Evolutionary conservation across 2,888 invertebrate species (phyloP).

Genomic region (Dermolepida albohirtum): DNA sequence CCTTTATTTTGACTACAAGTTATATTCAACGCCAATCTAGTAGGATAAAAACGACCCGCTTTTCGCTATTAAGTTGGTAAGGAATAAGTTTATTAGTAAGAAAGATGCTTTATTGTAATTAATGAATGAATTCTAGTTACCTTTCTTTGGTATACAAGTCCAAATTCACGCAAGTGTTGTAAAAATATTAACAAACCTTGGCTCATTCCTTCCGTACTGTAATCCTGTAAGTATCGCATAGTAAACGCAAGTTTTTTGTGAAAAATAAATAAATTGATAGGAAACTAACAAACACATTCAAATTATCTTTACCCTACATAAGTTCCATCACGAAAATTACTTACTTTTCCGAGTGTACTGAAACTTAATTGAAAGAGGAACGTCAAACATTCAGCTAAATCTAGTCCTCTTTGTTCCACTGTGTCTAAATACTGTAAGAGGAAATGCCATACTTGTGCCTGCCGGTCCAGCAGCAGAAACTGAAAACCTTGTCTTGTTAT

Average conservation of each 20-base stretch:
- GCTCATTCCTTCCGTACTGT: slow-evolving; percentile 95
- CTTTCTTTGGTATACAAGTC: slow-evolving; percentile 96
- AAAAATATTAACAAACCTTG: slow-evolving; percentile 88
- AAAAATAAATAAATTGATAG: too few relatives aligned
- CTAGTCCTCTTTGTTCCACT: slow-evolving; percentile 86
- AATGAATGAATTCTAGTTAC: slow-evolving; percentile 63
- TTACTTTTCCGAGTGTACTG: slow-evolving; percentile 89
- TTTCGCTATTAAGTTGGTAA: slow-evolving; percentile 72
- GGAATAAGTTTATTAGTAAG: background rate
- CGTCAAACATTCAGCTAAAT: slow-evolving; percentile 91
- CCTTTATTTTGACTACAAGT: slow-evolving; percentile 68
- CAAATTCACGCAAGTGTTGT: slow-evolving; percentile 96
- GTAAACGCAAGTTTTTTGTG: background rate
- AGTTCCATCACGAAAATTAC: slow-evolving; percentile 39
- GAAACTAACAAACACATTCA: too few relatives aligned
- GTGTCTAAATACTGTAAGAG: slow-evolving; percentile 95
- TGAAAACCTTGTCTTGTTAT: slow-evolving; percentile 98
- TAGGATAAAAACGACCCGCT: slow-evolving; percentile 94
- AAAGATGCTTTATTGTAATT: background rate
- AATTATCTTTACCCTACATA: too few relatives aligned
- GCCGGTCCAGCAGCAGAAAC: slow-evolving; percentile 92
- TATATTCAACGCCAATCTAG: slow-evolving; percentile 90
- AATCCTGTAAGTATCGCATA: slow-evolving; percentile 74
- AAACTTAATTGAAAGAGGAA: slow-evolving; percentile 98
- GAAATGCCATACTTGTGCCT: slow-evolving; percentile 98